phyloP scores from a whole-genome alignment of 2,888 invertebrate genomes.

The Eupithecia abbreviata region DNA sequence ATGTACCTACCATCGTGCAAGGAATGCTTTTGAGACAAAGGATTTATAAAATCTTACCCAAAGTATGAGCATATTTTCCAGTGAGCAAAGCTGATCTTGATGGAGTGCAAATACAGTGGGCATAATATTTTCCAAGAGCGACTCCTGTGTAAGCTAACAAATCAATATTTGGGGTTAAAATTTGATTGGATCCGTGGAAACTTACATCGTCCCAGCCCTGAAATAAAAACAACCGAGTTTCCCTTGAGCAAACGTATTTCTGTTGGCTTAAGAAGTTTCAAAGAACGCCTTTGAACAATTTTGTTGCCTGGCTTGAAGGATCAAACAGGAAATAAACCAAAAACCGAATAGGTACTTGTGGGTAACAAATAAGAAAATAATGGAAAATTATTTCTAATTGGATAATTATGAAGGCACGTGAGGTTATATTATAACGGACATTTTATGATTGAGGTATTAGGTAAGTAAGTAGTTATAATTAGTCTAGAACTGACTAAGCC shows the following conservation, averaged over 20 bases:
- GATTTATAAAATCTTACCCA: slow-evolving; percentile 77
- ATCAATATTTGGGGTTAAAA: slow-evolving; percentile 95
- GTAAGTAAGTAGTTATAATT: too few species aligned
- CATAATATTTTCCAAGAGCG: slow-evolving; percentile 92
- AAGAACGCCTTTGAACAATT: slow-evolving; percentile 4
- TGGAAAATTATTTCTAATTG: not conserved
- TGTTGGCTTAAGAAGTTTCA: not conserved
- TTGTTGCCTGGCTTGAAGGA: not conserved
- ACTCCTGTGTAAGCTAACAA: slow-evolving; percentile 92
- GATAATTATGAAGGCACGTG: too few species aligned
- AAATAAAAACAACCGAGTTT: not conserved
- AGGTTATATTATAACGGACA: too few species aligned
- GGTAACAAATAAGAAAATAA: not conserved
- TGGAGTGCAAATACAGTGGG: slow-evolving; percentile 92
- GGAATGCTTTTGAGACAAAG: slow-evolving; percentile 3
- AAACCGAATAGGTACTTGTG: not conserved
- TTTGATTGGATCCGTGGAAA: slow-evolving; percentile 93
- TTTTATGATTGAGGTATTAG: too few species aligned
- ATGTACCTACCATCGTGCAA: not conserved
- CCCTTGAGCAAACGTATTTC: not conserved
- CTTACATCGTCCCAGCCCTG: slow-evolving; percentile 97
- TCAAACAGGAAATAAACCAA: not conserved
- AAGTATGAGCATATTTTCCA: slow-evolving; percentile 92
- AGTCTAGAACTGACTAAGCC: not conserved
- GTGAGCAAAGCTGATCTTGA: slow-evolving; percentile 91